Evolutionary conservation across 2,888 invertebrate species (phyloP), one percentile per base, ranked within the genome.

Genomic region (Celastrina argiolus): DNA sequence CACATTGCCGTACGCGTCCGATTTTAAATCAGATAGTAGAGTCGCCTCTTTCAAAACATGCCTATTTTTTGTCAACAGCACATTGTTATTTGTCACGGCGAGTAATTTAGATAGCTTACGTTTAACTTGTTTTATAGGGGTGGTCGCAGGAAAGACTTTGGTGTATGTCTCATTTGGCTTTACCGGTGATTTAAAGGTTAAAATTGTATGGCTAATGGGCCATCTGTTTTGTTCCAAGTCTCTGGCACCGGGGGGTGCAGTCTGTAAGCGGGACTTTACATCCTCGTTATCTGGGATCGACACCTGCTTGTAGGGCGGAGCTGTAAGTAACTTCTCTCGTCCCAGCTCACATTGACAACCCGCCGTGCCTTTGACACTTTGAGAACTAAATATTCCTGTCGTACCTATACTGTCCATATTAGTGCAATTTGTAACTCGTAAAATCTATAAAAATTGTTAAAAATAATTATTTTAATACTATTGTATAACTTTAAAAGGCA

Each of bases 271-370:
- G 1, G 81, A 78, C 67, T 79, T 81, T 31, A 70, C 71, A 31
- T 84, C 85, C 41, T 84, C 84, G 1, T 74, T 78, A 22, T 73
- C 70, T 1, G 79, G 70, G 8, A 76, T 74, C 6, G 73, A 68
- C n/a, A 75, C 65, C 5, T 78, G 79, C 69, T 80, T 83, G 73
- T 85, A 84, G 41, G 88, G 84, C 56, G 91, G 90, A 39, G 91
- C 91, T 28, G 89, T 88, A 1, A 89, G 79, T 67, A 91, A 70
- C 73, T 89, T 90, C 69, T 91, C 88, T 68, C 88, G 85, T 68
- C 91, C 91, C 70, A 91, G 70, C 72, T 88, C 88, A 69, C 91
- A 91, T 70, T 91, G 91, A 71, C 89, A 89, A 67, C 79, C 79
- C 28, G 77, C 78, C 61, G 79, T 81, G 70, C 73, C 83, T 69